phyloP scores from a whole-genome alignment of 2,797 vertebrate genomes.

The Pipistrellus pipistrellus region DNA sequence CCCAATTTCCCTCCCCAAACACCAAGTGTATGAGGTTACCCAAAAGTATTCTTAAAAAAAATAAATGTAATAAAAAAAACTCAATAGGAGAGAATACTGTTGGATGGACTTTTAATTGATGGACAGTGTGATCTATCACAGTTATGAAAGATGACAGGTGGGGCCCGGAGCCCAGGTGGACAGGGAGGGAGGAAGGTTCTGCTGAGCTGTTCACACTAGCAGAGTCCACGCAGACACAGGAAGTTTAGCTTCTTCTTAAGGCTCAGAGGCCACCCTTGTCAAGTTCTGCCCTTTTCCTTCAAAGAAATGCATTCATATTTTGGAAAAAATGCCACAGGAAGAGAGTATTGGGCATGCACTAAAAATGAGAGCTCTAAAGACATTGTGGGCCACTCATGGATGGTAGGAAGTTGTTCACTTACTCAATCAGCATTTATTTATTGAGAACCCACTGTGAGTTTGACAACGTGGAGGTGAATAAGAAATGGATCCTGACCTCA shows the following conservation, averaged over 20 bases:
- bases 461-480: not conserved
- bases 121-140: not conserved
- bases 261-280: not conserved
- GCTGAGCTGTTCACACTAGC: not conserved
- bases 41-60: not conserved
- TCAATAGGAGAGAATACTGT: not conserved
- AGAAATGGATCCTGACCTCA: conserved; percentile 12
- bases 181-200: not conserved
- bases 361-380: not conserved
- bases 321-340: not conserved
- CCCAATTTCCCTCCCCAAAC: not conserved
- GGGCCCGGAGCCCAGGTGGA: accelerated
- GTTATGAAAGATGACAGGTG: not conserved
- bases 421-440: not conserved
- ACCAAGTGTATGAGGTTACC: not conserved
- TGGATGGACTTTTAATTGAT: not conserved
- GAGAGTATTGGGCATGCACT: not conserved
- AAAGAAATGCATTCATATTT: not conserved
- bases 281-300: not conserved
- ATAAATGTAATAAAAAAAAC: not conserved
- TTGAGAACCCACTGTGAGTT: not conserved
- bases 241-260: not conserved
- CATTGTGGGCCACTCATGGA: no score
- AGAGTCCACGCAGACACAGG: accelerated
- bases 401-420: not conserved